These are phyloP conservation scores for Helicolenus hilgendorfi DNA, from an alignment of 2,797 vertebrate species.

Conservation along the genomic window DNA sequence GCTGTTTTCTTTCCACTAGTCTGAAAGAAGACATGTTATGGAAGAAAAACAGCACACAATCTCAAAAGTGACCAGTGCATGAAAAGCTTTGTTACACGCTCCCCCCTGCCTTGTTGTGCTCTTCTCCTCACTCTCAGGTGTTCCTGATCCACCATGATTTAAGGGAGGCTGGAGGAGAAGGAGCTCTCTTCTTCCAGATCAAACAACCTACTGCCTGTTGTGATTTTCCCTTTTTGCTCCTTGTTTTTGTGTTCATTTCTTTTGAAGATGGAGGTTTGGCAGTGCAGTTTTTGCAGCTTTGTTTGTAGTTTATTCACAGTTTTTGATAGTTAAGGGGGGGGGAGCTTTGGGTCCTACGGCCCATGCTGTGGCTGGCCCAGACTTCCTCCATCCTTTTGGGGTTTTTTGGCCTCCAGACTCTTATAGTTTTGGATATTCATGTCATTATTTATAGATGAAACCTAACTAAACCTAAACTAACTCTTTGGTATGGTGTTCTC, in stretches of 20 bases:
- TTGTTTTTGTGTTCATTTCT: neutral
- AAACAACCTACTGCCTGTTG: too few relatives aligned
- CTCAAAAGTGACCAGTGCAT: too few relatives aligned
- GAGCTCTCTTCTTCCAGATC: too few relatives aligned
- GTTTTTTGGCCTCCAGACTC: neutral
- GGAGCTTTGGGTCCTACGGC: too few relatives aligned
- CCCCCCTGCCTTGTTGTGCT: neutral
- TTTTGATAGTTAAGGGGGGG: accelerated
- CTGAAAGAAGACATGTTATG: too few relatives aligned
- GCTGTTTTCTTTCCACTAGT: too few relatives aligned
- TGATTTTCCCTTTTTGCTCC: too few relatives aligned
- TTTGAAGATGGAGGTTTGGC: too few relatives aligned
- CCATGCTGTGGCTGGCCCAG: neutral
- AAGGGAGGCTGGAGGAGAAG: too few relatives aligned
- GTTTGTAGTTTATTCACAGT: neutral
- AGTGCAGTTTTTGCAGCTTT: accelerated
- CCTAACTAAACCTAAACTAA: too few relatives aligned
- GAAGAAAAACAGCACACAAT: too few relatives aligned
- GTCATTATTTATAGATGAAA: neutral
- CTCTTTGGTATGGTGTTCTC: neutral
- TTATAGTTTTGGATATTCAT: neutral
- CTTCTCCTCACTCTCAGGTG: neutral
- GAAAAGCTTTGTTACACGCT: too few relatives aligned
- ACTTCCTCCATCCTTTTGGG: neutral
- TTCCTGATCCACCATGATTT: neutral